Conservation (phyloP, 2,113 vertebrate species). For the Phalacrocorax carbo region DNA sequence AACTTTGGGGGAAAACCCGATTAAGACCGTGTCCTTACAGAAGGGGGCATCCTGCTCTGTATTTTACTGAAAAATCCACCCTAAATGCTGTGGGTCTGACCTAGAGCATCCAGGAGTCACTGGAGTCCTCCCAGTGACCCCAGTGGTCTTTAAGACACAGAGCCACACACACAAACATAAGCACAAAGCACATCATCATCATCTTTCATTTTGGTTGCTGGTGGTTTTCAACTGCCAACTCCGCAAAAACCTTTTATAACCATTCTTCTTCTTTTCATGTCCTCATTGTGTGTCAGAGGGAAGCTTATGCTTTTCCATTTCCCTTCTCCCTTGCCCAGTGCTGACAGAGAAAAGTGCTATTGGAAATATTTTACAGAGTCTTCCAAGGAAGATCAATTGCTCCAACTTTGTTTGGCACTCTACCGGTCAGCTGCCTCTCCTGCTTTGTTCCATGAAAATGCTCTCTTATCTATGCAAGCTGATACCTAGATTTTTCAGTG, state of each 20-base stretch:
- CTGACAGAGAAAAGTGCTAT: background rate
- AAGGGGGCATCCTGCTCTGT: background rate
- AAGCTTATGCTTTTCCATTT: background rate
- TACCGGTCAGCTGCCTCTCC: background rate
- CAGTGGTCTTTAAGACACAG: background rate
- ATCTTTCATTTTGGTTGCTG: background rate
- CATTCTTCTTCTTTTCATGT: background rate
- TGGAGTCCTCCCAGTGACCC: background rate
- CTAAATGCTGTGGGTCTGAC: background rate
- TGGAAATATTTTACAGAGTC: background rate
- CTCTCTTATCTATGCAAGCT: background rate
- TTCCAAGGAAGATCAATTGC: background rate
- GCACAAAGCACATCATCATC: background rate
- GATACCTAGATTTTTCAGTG: slow-evolving; percentile 15
- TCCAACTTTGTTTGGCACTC: background rate
- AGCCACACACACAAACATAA: background rate
- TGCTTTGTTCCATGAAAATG: background rate
- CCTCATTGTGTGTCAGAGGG: background rate
- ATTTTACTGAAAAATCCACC: background rate
- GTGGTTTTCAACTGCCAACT: background rate
- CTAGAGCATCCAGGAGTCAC: background rate
- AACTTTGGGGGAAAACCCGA: background rate
- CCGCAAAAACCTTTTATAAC: background rate
- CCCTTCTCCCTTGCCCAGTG: background rate
- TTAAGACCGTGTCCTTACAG: background rate